Percentiles rank a stretch among this genome's conserved stretches.
These are phyloP conservation scores for Engystomops pustulosus DNA, from an alignment of 2,113 vertebrate species.

Conservation along the genomic window DNA sequence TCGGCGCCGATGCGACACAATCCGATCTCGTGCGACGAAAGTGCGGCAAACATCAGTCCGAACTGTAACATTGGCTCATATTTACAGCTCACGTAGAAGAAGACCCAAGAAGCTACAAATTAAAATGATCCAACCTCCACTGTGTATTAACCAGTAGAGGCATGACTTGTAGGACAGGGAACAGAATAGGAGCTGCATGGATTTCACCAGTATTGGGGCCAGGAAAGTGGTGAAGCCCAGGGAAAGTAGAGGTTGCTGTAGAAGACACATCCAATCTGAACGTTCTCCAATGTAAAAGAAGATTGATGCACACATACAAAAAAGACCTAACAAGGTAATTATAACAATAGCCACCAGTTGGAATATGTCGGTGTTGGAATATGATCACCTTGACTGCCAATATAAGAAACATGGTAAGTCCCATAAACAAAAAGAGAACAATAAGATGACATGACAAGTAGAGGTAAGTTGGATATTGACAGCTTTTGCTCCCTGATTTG, in stretches of 20 bases:
- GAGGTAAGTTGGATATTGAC: conserved; percentile 67
- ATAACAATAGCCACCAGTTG: conserved; percentile 70
- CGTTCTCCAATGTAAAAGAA: conserved; percentile 75
- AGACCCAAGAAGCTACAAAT: not conserved
- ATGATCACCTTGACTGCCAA: conserved; percentile 66
- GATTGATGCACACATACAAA: conserved; percentile 68
- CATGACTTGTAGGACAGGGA: not conserved
- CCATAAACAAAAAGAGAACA: conserved; percentile 63
- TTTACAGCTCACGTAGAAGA: conserved; percentile 69
- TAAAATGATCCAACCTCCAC: conserved; percentile 25
- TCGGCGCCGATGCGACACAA: conserved; percentile 82
- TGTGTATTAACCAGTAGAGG: conserved; percentile 11
- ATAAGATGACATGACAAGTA: conserved; percentile 69
- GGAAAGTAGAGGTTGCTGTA: conserved; percentile 73
- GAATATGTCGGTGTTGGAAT: conserved; percentile 67
- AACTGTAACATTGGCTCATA: conserved; percentile 71
- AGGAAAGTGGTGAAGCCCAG: conserved; percentile 76
- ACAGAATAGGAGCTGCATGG: conserved; percentile 68
- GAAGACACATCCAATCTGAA: conserved; percentile 66
- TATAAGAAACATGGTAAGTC: conserved; percentile 67
- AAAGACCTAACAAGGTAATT: conserved; percentile 66
- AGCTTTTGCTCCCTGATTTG: conserved; percentile 63
- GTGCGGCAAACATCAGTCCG: conserved; percentile 77
- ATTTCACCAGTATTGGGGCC: conserved; percentile 76
- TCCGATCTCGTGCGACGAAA: conserved; percentile 87